Evolutionary conservation across 2,888 invertebrate species (phyloP).

Genomic region (Phengaris arion): DNA sequence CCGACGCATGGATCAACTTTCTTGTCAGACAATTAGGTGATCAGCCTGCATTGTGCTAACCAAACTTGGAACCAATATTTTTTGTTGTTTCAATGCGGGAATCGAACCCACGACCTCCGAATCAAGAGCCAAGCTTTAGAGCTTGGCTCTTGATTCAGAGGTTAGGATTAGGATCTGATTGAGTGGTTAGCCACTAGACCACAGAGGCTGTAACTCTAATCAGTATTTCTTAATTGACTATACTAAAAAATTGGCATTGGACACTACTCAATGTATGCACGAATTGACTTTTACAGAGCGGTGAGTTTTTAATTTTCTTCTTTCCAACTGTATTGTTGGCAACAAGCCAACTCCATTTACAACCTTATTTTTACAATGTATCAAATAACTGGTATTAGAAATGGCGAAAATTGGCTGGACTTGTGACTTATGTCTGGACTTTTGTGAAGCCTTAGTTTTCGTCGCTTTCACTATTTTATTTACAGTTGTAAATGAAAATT

Average conservation of each 20-base stretch:
- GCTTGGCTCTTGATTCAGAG: too few species aligned
- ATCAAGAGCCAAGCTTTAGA: too few species aligned
- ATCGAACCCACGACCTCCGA: too few species aligned
- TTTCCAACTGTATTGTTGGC: conserved; percentile 28
- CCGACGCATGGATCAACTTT: too few species aligned
- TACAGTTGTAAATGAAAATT: background rate
- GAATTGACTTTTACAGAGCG: conserved; percentile 25
- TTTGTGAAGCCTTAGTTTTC: background rate
- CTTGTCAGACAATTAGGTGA: too few species aligned
- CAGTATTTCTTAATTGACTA: conserved; percentile 28
- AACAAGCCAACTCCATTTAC: conserved; percentile 21
- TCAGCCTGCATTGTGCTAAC: too few species aligned
- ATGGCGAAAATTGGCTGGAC: conserved; percentile 11
- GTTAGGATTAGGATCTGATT: too few species aligned
- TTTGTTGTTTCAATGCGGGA: too few species aligned
- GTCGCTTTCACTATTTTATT: background rate
- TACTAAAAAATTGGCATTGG: conserved; percentile 27
- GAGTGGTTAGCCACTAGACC: too few species aligned
- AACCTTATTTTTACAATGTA: conserved; percentile 27
- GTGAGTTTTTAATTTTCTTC: conserved; percentile 31
- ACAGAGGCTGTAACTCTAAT: background rate
- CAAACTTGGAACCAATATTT: too few species aligned
- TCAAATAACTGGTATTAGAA: conserved; percentile 29
- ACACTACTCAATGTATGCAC: conserved; percentile 17
- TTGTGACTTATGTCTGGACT: conserved; percentile 13